phyloP scores from a whole-genome alignment of 2,113 vertebrate genomes.

The Hirundichthys speculiger region DNA sequence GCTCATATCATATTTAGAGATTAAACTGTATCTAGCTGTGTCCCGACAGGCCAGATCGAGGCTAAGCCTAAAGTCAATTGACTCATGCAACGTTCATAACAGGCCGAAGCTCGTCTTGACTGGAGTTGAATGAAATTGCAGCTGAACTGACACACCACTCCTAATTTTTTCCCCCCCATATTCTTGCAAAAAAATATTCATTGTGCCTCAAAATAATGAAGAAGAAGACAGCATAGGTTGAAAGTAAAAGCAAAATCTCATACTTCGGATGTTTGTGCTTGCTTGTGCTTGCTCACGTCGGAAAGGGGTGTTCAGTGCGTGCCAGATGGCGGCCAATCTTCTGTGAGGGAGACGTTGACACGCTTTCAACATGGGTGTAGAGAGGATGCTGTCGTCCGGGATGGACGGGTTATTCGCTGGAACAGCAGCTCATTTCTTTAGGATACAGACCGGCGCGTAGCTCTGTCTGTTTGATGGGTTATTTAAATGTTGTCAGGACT shows the following conservation, averaged over 20 bases:
- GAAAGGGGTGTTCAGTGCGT: constrained; percentile 59
- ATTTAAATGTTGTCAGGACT: constrained; percentile 20
- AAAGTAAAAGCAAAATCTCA: constrained; percentile 30
- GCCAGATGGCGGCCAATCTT: constrained; percentile 69
- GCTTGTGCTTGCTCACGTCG: constrained; percentile 65
- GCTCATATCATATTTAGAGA: constrained; percentile 71
- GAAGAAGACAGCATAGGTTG: neutral
- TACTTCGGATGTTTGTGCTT: constrained; percentile 62
- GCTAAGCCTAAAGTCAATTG: constrained; percentile 73
- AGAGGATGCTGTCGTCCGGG: constrained; percentile 45
- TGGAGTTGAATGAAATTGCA: constrained; percentile 14
- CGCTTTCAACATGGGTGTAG: constrained; percentile 71
- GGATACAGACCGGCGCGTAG: constrained; percentile 40
- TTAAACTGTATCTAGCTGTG: constrained; percentile 53
- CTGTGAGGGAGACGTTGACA: constrained; percentile 49
- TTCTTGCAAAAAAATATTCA: neutral
- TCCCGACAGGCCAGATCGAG: constrained; percentile 35
- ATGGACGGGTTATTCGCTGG: constrained; percentile 57
- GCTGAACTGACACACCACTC: neutral
- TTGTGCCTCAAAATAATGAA: constrained; percentile 9
- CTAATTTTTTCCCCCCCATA: neutral
- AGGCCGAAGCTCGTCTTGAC: constrained; percentile 51
- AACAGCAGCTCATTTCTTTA: constrained; percentile 40
- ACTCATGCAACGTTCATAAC: constrained; percentile 68
- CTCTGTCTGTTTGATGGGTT: neutral